Evolutionary conservation across 2,888 invertebrate species (phyloP).

Genomic region (Mesorhabditis spiculigera): DNA sequence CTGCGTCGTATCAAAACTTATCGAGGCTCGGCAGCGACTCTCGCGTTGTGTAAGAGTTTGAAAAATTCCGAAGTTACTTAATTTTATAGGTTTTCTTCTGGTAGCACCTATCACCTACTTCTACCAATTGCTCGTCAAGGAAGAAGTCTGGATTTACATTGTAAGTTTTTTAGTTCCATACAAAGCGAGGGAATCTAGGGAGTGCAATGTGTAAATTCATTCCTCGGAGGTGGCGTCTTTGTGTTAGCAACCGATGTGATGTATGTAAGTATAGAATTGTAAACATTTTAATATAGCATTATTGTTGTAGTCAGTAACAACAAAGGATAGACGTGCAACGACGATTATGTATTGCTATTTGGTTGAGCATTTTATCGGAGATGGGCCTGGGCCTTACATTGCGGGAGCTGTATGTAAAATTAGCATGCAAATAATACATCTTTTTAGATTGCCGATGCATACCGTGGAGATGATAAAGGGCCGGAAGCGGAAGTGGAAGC

Average conservation of each 20-base stretch:
- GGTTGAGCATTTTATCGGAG: not conserved
- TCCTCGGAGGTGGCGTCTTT: not conserved
- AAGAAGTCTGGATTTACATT: not conserved
- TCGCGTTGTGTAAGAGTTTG: not conserved
- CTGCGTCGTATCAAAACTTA: not conserved
- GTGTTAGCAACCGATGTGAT: not conserved
- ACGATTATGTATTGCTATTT: constrained; percentile 5
- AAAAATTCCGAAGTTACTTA: not conserved
- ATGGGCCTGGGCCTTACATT: constrained; percentile 5
- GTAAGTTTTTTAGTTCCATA: not conserved
- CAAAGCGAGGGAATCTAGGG: not conserved
- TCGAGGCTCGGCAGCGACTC: not conserved
- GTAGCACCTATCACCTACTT: no score
- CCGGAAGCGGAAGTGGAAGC: not conserved
- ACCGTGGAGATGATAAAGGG: not conserved
- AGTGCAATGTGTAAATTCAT: not conserved
- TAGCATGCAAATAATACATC: not conserved
- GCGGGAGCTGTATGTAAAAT: not conserved
- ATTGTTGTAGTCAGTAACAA: not conserved
- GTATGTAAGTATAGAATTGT: not conserved
- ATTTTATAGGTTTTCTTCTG: not conserved
- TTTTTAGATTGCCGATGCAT: not conserved
- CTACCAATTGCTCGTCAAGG: not conserved
- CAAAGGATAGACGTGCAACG: constrained; percentile 4
- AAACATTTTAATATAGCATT: not conserved